phyloP scores from a whole-genome alignment of 2,888 invertebrate species.

The Taenaris catops region DNA sequence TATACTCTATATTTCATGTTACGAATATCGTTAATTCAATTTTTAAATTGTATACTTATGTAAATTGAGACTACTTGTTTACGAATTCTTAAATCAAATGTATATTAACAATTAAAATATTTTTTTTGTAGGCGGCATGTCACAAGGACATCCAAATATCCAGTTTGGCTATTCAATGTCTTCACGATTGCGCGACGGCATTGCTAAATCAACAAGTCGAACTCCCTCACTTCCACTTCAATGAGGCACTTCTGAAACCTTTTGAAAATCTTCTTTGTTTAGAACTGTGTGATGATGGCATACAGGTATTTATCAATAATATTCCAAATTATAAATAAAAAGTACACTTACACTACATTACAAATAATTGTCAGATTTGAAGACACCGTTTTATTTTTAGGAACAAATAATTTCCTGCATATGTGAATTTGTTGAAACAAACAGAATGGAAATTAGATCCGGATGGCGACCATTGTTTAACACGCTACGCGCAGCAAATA shows the following conservation, averaged over 20 bases:
- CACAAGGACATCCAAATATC: constrained; percentile 93
- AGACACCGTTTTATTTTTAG: constrained; percentile 58
- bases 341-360: neutral
- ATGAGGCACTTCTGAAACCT: constrained; percentile 96
- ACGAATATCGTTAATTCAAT: too few species aligned
- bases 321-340: neutral
- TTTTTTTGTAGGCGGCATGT: constrained; percentile 86
- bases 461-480: constrained; percentile 98
- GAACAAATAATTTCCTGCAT: constrained; percentile 95
- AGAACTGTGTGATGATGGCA: constrained; percentile 95
- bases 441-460: constrained; percentile 94
- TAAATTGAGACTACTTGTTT: too few species aligned
- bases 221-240: constrained; percentile 96
- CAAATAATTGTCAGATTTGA: neutral
- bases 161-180: constrained; percentile 94
- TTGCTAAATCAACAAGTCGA: constrained; percentile 93
- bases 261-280: constrained; percentile 96
- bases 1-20: too few species aligned
- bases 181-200: constrained; percentile 95
- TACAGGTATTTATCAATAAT: constrained; percentile 82
- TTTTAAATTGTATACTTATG: too few species aligned
- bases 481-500: constrained; percentile 92
- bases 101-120: too few species aligned
- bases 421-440: constrained; percentile 97
- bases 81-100: too few species aligned